Evolutionary conservation across 2,888 invertebrate genomes (phyloP).

Genomic region (Rhyacophila evoluta): DNA sequence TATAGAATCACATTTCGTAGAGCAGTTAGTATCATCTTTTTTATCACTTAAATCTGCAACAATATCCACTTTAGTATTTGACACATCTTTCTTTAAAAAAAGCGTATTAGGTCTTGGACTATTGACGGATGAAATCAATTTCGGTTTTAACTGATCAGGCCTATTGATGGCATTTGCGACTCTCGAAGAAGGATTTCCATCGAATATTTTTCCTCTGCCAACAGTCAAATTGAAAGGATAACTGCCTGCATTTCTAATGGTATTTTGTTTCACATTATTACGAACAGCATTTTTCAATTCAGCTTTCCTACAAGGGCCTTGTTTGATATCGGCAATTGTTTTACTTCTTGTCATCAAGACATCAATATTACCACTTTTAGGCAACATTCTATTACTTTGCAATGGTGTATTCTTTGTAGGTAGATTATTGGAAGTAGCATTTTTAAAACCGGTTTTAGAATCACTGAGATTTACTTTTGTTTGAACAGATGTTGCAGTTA

Average conservation of each 20-base stretch:
- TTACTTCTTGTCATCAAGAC: constrained; percentile 66
- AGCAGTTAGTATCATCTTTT: constrained; percentile 13
- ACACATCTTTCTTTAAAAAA: constrained; percentile 41
- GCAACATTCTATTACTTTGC: constrained; percentile 58
- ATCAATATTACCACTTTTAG: constrained; percentile 64
- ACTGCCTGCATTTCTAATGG: constrained; percentile 62
- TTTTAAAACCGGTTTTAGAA: constrained; percentile 38
- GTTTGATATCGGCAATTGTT: constrained; percentile 66
- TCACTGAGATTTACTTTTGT: constrained; percentile 31
- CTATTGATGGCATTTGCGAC: constrained; percentile 58
- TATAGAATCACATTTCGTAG: constrained; percentile 28
- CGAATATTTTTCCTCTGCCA: constrained; percentile 66
- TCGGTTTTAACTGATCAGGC: constrained; percentile 37
- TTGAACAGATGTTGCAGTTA: constrained; percentile 20
- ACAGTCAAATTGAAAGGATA: constrained; percentile 69
- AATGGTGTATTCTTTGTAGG: constrained; percentile 61
- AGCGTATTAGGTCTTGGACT: constrained; percentile 41
- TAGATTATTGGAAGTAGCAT: constrained; percentile 58
- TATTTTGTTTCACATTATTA: constrained; percentile 59
- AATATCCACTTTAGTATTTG: constrained; percentile 21
- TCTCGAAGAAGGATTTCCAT: constrained; percentile 59
- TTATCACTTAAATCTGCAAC: constrained; percentile 32
- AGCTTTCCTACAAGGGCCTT: constrained; percentile 55
- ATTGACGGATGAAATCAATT: constrained; percentile 27
- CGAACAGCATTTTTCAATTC: constrained; percentile 57